Base-by-base conservation (phyloP, 1,140 invertebrate genomes). In the Gonioctena quinquepunctata region DNA sequence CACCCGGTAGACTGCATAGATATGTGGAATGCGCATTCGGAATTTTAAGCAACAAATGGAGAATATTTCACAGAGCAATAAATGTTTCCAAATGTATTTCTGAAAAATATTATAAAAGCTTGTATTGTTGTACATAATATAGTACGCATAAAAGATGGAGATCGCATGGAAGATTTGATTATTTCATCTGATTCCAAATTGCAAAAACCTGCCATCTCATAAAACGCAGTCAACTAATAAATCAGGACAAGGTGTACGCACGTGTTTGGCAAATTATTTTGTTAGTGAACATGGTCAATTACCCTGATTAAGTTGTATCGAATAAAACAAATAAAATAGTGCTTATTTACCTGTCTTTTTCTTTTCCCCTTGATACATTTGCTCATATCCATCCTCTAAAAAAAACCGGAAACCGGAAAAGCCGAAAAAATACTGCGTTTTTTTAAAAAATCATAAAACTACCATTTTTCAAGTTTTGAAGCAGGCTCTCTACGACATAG, bases 1-100 rank as follows among this genome's bases (percentile, higher is more conserved):
- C n/a, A n/a, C n/a, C n/a, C n/a, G n/a, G n/a, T 70, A 77, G 83
- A 70, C 72, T 84, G 18, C 81, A 75, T 68, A 73, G 83, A 72
- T 75, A 75, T 49, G 77, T 85, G 5, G 84, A 85, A 77, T 83
- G 83, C 63, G 26, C 66, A 28, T 70, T 50, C 8, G n/a, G n/a
- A n/a, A n/a, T n/a, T n/a, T n/a, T n/a, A 70, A 28, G 19, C 13
- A 68, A 68, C 27, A 68, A 68, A 61, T 68, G 66, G 67, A n/a
- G n/a, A n/a, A n/a, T n/a, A n/a, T n/a, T n/a, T n/a, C n/a, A n/a
- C n/a, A n/a, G n/a, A 52, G 67, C 67, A 22, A 7, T 69, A 22
- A 57, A 68, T 60, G 27, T 68, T 56, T 52, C 48, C 13, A 52
- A 54, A 66, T 6, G 4, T 13, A 19, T 26, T 66, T 50, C 64